Base-by-base conservation (phyloP, 2,888 invertebrate genomes). In the Gryllus longicercus region DNA sequence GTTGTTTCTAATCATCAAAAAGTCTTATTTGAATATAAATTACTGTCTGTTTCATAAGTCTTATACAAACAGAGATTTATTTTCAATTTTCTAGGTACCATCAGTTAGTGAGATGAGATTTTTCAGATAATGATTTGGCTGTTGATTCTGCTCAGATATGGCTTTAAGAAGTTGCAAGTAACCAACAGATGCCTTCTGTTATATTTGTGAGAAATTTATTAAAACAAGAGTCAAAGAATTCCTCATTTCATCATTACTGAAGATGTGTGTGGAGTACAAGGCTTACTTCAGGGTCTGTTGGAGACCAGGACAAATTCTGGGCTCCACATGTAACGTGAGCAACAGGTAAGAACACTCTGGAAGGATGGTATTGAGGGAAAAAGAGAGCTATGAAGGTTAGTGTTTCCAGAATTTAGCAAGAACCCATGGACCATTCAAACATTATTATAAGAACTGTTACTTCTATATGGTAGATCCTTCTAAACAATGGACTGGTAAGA, bases 131-230 rank as follows among this genome's bases (percentile, higher is more conserved):
- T 21, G 21, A 21, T 21, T 11, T 74, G 74, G 10, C 18, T 74
- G 11, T 74, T 74, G 18, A n/a, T n/a, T 74, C 18, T 18, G 11
- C 74, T 21, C 21, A 11, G 18, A 11, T 74, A 74, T 8, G 11
- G 74, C 74, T 74, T 74, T 11, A 74, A 74, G 74, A 74, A 74
- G 74, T 74, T n/a, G 74, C 74, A 74, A 74, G 18, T n/a, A n/a
- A 1, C 74, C 18, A 21, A 1, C 16, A 18, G 74, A n/a, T n/a
- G 3, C n/a, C 74, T 74, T 38, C 38, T 38, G 8, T 38, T 38
- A 8, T 38, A 38, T 38, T 38, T 38, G 5, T 5, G 38, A 8
- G 38, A 5, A 38, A 38, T 5, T 38, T 38, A 38, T 38, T 8
- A 38, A 38, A 38, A 38, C 38, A 11, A 21, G 21, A 21, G 11